Evolutionary conservation across 2,888 invertebrate genomes (phyloP).

Genomic region (Caenorhabditis doughertyi): DNA sequence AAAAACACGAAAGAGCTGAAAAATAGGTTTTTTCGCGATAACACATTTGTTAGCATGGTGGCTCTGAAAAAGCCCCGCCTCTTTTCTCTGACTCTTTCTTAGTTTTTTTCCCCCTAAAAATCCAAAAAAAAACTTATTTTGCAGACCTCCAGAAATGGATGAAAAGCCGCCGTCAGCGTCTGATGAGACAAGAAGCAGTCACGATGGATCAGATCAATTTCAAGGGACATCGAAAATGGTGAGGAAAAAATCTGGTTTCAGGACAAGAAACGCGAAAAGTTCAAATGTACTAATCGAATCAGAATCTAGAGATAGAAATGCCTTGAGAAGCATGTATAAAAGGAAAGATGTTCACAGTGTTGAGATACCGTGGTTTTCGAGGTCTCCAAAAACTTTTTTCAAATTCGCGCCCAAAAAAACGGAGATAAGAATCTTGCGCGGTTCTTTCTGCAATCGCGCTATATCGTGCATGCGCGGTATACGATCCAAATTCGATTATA

Average conservation of each 20-base stretch:
- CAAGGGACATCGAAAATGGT: constrained; percentile 2
- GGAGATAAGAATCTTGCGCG: background rate
- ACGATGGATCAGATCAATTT: background rate
- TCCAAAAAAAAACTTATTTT: background rate
- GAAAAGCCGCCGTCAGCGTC: background rate
- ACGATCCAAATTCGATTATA: background rate
- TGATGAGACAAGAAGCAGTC: background rate
- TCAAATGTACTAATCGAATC: constrained; percentile 25
- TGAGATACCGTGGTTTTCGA: background rate
- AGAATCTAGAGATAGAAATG: background rate
- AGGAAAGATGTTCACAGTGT: background rate
- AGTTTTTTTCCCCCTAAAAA: background rate
- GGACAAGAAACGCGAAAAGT: constrained; percentile 1
- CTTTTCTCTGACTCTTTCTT: background rate
- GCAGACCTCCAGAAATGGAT: background rate
- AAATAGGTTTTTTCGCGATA: too few species aligned
- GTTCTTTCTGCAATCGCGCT: background rate
- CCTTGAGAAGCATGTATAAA: background rate
- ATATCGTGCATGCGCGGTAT: background rate
- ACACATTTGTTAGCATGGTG: too few species aligned
- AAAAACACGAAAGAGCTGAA: background rate
- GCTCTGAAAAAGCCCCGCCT: too few species aligned
- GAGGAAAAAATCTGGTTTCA: constrained; percentile 16
- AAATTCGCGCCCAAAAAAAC: background rate
- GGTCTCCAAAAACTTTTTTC: background rate